These are phyloP conservation scores for Thalassaphorura encarpata DNA, from an alignment of 1,140 invertebrate species.

Conservation along the genomic window DNA sequence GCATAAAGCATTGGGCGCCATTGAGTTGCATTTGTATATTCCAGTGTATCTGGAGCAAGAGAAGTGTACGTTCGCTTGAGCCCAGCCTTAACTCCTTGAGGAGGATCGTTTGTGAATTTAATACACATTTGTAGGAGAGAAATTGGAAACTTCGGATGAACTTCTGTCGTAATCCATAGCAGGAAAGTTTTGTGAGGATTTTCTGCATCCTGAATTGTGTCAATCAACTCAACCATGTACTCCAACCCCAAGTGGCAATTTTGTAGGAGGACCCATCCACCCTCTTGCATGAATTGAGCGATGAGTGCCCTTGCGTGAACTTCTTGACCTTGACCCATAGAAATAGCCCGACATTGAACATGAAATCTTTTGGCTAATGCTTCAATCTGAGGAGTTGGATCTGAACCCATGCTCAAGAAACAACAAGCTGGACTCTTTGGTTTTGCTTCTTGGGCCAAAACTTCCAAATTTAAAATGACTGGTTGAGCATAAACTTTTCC, in stretches of 20 bases:
- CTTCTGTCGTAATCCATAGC: slow-evolving; percentile 93
- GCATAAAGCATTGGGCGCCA: slow-evolving; percentile 88
- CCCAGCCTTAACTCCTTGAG: slow-evolving; percentile 76
- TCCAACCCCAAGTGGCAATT: slow-evolving; percentile 89
- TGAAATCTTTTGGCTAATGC: slow-evolving; percentile 58
- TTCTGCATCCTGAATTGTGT: slow-evolving; percentile 73
- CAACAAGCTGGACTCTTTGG: slow-evolving; percentile 79
- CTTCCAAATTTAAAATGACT: slow-evolving; percentile 81
- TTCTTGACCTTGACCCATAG: slow-evolving; percentile 96
- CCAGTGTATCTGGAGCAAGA: slow-evolving; percentile 43
- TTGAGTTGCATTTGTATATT: slow-evolving; percentile 80
- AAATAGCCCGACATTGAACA: slow-evolving; percentile 19
- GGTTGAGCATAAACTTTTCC: slow-evolving; percentile 84
- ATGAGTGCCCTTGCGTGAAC: slow-evolving; percentile 79
- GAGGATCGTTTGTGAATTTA: slow-evolving; percentile 96
- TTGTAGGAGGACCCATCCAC: slow-evolving; percentile 83
- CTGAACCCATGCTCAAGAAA: slow-evolving; percentile 86
- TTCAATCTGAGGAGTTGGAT: slow-evolving; percentile 89
- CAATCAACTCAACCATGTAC: slow-evolving; percentile 86
- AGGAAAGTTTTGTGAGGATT: slow-evolving; percentile 72
- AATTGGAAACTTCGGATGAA: slow-evolving; percentile 86
- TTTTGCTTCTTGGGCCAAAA: slow-evolving; percentile 80
- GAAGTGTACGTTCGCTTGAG: slow-evolving; percentile 63
- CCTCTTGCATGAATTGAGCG: slow-evolving; percentile 64
- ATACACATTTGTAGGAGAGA: slow-evolving; percentile 55